Percentiles rank a stretch among this genome's conserved stretches.
These are phyloP conservation scores for Temnothorax curvispinosus DNA, from an alignment of 1,140 invertebrate genomes.

Conservation along the genomic window DNA sequence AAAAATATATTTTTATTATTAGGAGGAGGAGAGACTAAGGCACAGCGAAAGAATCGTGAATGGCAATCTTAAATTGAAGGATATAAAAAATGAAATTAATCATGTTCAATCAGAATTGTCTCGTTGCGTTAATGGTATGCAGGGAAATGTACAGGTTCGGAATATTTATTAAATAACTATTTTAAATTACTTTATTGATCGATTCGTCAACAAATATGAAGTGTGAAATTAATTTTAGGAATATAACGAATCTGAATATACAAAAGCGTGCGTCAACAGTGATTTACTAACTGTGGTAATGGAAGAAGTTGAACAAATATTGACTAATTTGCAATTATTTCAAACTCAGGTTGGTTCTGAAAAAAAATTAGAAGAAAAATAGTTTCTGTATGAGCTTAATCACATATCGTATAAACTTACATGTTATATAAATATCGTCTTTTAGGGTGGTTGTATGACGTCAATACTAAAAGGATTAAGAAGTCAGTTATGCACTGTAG, in stretches of 20 bases:
- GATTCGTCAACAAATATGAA: conserved; percentile 20
- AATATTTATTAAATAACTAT: conserved; percentile 21
- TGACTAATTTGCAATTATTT: conserved; percentile 76
- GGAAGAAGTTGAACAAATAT: conserved; percentile 81
- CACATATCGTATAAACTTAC: conserved; percentile 5
- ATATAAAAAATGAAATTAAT: conserved; percentile 83
- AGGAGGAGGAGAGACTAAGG: conserved; percentile 80
- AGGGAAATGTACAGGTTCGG: conserved; percentile 72
- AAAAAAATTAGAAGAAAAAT: conserved; percentile 28
- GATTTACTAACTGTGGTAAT: conserved; percentile 76
- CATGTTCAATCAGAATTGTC: conserved; percentile 74
- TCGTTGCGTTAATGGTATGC: conserved; percentile 70
- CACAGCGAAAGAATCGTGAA: conserved; percentile 77
- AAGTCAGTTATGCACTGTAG: conserved; percentile 75
- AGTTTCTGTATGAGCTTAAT: conserved; percentile 17
- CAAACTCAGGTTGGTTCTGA: conserved; percentile 72
- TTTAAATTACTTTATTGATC: not conserved
- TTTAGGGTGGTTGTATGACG: conserved; percentile 69
- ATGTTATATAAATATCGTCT: conserved; percentile 55
- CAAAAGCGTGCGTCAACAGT: conserved; percentile 71
- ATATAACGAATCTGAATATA: conserved; percentile 64
- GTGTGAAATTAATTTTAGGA: conserved; percentile 69
- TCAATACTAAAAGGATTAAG: conserved; percentile 76
- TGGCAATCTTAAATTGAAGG: conserved; percentile 78
- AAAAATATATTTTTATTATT: conserved; percentile 12